phyloP scores from a whole-genome alignment of 64 coral and sea anemone genomes.

The Orbicella faveolata region DNA sequence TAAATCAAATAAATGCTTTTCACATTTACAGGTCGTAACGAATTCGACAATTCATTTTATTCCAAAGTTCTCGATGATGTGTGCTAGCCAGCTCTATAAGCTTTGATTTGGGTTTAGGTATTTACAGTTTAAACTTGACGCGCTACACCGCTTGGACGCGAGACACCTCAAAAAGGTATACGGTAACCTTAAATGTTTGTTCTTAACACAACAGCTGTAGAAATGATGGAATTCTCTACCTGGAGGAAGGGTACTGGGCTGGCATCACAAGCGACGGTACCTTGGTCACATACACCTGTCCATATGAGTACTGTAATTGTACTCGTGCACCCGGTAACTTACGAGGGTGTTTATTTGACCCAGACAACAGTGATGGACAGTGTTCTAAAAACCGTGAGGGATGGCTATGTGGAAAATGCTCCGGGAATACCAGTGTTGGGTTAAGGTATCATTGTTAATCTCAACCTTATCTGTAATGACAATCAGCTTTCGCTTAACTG shows the following conservation, averaged over 20 bases:
- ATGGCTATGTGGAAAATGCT: slow-evolving; percentile 80
- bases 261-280: slow-evolving; percentile 19
- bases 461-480: too few relatives aligned
- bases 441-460: slow-evolving; percentile 10
- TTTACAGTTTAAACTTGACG: too few relatives aligned
- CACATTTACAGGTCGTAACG: too few relatives aligned
- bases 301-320: slow-evolving; percentile 80
- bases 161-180: too few relatives aligned
- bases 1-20: too few relatives aligned
- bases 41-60: too few relatives aligned
- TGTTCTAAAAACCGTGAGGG: slow-evolving; percentile 71
- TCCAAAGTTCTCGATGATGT: too few relatives aligned
- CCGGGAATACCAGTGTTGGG: slow-evolving; percentile 62
- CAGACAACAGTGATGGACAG: slow-evolving; percentile 28
- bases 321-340: background rate
- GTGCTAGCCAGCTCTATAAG: too few relatives aligned
- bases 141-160: too few relatives aligned
- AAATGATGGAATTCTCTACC: slow-evolving; percentile 52
- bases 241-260: slow-evolving; percentile 80
- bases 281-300: slow-evolving; percentile 75
- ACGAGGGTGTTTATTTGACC: slow-evolving; percentile 72
- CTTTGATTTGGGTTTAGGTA: too few relatives aligned
- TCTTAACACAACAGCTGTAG: slow-evolving; percentile 41
- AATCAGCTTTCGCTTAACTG: too few relatives aligned
- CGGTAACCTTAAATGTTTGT: too few relatives aligned